Percentiles rank a stretch among this genome's conserved stretches.
Conservation (phyloP, 2,113 vertebrate species). For the Bolborhynchus lineola region DNA sequence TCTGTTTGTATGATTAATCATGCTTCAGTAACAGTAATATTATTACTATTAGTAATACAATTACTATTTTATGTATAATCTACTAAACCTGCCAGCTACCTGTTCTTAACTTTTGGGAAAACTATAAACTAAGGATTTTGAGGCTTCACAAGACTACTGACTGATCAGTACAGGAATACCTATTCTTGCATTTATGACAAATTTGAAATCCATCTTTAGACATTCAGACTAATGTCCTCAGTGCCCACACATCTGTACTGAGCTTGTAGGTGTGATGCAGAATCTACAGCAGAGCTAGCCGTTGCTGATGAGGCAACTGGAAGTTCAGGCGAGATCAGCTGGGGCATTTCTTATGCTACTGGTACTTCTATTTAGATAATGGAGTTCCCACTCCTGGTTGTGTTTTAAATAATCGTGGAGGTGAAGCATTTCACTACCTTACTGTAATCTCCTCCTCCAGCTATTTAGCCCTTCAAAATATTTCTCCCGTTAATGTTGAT, state of each 20-base stretch:
- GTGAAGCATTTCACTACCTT: background rate
- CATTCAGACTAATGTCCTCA: background rate
- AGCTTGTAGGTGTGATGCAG: background rate
- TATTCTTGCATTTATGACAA: background rate
- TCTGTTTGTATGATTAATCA: background rate
- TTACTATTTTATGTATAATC: background rate
- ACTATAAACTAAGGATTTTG: background rate
- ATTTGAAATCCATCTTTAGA: background rate
- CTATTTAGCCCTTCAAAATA: background rate
- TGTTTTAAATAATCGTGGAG: background rate
- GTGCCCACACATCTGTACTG: background rate
- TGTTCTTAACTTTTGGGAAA: background rate
- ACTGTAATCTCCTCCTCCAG: background rate
- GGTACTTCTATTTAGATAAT: background rate
- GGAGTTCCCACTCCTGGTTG: background rate
- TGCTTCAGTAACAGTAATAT: background rate
- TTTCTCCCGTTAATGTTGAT: background rate
- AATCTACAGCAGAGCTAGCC: background rate
- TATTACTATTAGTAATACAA: background rate
- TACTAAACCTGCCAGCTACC: background rate
- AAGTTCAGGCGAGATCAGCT: background rate
- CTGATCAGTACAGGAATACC: background rate
- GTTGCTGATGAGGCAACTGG: background rate
- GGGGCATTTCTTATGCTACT: background rate
- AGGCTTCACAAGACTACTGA: background rate